phyloP scores from a whole-genome alignment of 92 coral and sea anemone genomes.

The Epizoanthus ramosus region DNA sequence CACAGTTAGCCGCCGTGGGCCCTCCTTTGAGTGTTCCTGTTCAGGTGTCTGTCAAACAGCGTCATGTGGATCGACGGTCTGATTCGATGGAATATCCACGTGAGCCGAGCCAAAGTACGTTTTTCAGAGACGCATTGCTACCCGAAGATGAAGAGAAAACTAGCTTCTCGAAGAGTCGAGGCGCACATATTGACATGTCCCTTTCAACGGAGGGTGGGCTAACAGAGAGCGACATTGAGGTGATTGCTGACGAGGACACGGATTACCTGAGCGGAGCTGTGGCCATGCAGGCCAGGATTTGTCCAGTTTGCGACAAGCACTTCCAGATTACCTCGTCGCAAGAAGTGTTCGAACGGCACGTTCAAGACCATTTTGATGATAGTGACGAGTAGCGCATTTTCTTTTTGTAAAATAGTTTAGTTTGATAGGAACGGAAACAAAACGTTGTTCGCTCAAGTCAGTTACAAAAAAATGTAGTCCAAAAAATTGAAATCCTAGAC shows the following conservation, averaged over 20 bases:
- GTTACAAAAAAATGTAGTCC: too few relatives aligned
- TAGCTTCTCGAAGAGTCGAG: background rate
- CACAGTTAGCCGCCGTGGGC: background rate
- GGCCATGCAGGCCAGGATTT: conserved; percentile 52
- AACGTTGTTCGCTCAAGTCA: too few relatives aligned
- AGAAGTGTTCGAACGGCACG: conserved; percentile 61
- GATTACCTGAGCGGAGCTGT: conserved; percentile 45
- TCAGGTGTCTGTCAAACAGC: conserved; percentile 53
- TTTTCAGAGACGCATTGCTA: conserved; percentile 4
- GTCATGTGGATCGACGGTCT: background rate
- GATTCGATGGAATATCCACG: background rate
- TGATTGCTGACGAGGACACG: conserved; percentile 64
- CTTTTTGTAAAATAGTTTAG: background rate
- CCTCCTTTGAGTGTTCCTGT: conserved; percentile 62
- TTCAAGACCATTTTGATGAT: conserved; percentile 60
- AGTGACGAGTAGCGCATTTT: background rate
- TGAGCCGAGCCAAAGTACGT: background rate
- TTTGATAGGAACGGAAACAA: background rate
- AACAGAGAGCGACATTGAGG: conserved; percentile 52
- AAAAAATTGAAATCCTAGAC: too few relatives aligned
- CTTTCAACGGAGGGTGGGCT: conserved; percentile 22
- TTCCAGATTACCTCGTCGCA: conserved; percentile 50
- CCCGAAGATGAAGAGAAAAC: conserved; percentile 22
- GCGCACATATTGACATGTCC: background rate
- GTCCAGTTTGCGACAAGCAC: conserved; percentile 64